A percentile compares a stretch with the other conserved stretches of the same genome.
These are phyloP conservation scores for Melanerpes aurifrons DNA, from an alignment of 2,113 vertebrate species.

Conservation along the genomic window DNA sequence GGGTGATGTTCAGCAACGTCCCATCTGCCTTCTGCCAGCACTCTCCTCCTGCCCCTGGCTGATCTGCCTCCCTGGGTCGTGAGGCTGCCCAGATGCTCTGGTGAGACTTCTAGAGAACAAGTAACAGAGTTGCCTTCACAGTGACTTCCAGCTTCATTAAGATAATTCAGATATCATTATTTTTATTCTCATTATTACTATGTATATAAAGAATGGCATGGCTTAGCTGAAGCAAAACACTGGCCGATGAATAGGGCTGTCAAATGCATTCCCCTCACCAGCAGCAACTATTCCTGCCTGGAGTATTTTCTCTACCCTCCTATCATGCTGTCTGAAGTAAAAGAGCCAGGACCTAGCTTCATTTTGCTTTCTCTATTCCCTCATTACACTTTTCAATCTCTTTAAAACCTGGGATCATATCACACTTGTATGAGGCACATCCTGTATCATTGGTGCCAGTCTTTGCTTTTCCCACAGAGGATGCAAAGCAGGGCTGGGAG, in stretches of 20 bases:
- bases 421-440: fast-evolving
- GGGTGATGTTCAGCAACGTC: background rate
- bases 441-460: background rate
- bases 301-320: background rate
- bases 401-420: background rate
- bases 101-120: background rate
- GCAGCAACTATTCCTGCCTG: background rate
- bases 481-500: background rate
- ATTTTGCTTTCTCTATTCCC: background rate
- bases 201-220: background rate
- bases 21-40: background rate
- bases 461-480: background rate
- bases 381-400: background rate
- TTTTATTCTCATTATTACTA: background rate
- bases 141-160: background rate
- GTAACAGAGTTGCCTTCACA: background rate
- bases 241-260: background rate
- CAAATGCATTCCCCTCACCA: background rate
- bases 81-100: background rate
- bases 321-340: background rate
- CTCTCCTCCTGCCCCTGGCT: background rate
- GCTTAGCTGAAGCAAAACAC: background rate
- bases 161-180: background rate
- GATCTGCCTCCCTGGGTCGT: background rate
- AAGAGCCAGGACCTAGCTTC: background rate